Evolutionary conservation across 1,140 invertebrate genomes (phyloP).

Genomic region (Lucilia cuprina): DNA sequence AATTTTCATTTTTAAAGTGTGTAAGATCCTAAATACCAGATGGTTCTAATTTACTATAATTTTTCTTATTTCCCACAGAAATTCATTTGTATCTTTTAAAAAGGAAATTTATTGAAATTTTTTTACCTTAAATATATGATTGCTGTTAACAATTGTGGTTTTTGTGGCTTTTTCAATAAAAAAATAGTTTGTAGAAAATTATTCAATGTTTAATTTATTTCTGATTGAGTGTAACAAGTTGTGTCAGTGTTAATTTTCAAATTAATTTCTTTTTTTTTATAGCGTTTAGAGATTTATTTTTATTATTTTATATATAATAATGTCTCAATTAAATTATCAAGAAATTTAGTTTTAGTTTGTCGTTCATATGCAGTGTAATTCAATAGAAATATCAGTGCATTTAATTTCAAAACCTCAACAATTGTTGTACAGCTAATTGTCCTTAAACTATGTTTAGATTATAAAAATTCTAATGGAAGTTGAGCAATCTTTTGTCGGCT

Average conservation of each 20-base stretch:
- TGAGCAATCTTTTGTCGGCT: too few relatives aligned
- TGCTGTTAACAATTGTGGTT: not conserved
- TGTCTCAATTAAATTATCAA: not conserved
- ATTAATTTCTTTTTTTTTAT: not conserved
- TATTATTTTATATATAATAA: not conserved
- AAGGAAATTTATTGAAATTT: not conserved
- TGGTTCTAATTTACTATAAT: not conserved
- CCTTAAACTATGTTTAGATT: too few relatives aligned
- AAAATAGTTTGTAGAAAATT: not conserved
- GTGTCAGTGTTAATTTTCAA: not conserved
- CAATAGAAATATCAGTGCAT: too few relatives aligned
- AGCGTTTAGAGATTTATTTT: not conserved
- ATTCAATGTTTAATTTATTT: slow-evolving; percentile 1
- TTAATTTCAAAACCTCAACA: too few relatives aligned
- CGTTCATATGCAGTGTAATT: too few relatives aligned
- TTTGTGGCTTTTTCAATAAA: not conserved
- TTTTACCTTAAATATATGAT: not conserved
- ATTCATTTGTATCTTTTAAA: not conserved
- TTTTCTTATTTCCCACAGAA: not conserved
- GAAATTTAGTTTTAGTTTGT: not conserved
- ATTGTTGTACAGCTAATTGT: too few relatives aligned
- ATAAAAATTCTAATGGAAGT: too few relatives aligned
- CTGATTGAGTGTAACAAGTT: not conserved
- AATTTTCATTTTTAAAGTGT: not conserved
- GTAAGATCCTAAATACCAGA: not conserved